A percentile compares a stretch with the other conserved stretches of the same genome.
phyloP scores from a whole-genome alignment of 2,113 vertebrate species.

The Porphyrio hochstetteri region DNA sequence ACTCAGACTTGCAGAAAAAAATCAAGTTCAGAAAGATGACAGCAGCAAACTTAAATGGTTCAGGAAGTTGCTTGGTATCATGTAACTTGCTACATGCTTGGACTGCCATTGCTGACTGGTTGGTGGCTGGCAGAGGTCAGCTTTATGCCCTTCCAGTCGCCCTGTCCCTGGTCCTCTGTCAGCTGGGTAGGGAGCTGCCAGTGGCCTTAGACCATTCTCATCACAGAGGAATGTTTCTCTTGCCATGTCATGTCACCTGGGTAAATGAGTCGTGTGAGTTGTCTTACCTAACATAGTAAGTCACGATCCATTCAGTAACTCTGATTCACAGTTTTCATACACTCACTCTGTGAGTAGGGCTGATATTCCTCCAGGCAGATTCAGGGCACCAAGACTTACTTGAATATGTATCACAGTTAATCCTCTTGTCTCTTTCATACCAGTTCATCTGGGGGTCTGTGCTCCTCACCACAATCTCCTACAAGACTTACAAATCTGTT shows the following conservation, averaged over 20 bases:
- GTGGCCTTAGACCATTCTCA: neutral
- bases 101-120: neutral
- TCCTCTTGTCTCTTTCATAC: neutral
- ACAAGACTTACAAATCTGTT: neutral
- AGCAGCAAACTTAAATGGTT: neutral
- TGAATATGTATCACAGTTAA: neutral
- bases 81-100: neutral
- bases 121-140: accelerated
- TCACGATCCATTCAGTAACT: neutral
- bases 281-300: neutral
- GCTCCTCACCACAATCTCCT: neutral
- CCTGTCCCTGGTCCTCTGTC: neutral
- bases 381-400: neutral
- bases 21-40: too few relatives aligned
- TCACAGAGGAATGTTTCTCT: neutral
- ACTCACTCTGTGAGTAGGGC: neutral
- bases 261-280: neutral
- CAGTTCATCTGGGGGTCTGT: neutral
- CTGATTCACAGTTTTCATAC: neutral
- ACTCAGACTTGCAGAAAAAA: neutral
- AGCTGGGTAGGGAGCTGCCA: neutral
- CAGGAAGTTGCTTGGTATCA: neutral
- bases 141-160: neutral
- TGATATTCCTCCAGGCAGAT: neutral
- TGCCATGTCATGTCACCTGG: neutral